phyloP scores from a whole-genome alignment of 2,888 invertebrate species.

The Agrilus mali region DNA sequence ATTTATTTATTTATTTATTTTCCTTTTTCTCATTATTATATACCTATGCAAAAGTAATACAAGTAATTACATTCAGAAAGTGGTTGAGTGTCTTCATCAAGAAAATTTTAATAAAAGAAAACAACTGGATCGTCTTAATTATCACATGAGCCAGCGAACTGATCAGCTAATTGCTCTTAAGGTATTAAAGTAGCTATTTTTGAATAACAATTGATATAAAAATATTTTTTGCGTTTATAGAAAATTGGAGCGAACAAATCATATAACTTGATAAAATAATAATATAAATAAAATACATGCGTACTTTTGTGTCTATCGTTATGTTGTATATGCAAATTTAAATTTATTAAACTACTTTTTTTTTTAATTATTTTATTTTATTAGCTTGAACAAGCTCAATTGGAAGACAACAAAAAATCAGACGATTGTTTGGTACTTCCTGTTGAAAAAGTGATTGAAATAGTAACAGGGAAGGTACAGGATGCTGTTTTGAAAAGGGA shows the following conservation, averaged over 20 bases:
- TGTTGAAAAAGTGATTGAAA: conserved; percentile 42
- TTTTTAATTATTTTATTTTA: conserved; percentile 7
- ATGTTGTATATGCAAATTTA: neutral
- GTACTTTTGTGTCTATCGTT: neutral
- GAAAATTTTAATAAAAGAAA: conserved; percentile 50
- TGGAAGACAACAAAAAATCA: conserved; percentile 40
- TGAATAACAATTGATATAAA: conserved; percentile 2
- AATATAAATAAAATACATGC: neutral
- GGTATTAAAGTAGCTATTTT: conserved; percentile 28
- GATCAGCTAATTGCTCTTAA: conserved; percentile 44
- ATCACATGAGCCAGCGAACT: conserved; percentile 46
- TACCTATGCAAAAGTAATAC: no score
- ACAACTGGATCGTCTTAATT: conserved; percentile 46
- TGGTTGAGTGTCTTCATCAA: conserved; percentile 46
- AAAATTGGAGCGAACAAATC: neutral
- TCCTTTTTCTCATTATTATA: neutral
- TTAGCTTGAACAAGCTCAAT: conserved; percentile 40
- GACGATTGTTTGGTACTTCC: conserved; percentile 36
- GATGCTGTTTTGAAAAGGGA: conserved; percentile 49
- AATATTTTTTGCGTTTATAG: neutral
- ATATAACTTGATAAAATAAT: neutral
- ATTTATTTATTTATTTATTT: no score
- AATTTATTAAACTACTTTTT: neutral
- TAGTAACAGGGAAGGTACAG: conserved; percentile 49
- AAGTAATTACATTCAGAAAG: conserved; percentile 35